These are phyloP conservation scores for Ptilonorhynchus violaceus DNA, from an alignment of 2,113 vertebrate species.

Conservation along the genomic window DNA sequence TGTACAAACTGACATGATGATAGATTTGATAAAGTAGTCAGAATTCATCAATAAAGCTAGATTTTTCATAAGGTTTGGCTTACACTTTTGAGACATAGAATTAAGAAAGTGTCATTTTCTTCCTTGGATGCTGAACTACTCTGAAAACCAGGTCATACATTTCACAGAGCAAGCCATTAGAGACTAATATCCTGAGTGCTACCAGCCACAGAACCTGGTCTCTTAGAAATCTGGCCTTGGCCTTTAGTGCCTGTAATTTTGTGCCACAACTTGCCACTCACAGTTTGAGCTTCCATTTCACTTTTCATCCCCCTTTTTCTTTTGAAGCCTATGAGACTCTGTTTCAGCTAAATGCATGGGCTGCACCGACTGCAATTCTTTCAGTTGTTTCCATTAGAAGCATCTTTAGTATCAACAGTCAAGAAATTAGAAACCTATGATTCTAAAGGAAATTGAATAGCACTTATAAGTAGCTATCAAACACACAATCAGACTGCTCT, in stretches of 20 bases:
- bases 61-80: background rate
- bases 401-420: background rate
- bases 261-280: background rate
- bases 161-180: background rate
- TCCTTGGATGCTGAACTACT: background rate
- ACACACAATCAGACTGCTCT: background rate
- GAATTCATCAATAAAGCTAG: background rate
- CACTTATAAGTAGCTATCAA: background rate
- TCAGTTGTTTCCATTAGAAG: background rate
- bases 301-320: background rate
- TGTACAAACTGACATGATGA: background rate
- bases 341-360: background rate
- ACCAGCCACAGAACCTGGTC: background rate
- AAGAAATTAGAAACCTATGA: background rate
- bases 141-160: background rate
- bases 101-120: background rate
- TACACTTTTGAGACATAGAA: background rate
- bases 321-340: background rate
- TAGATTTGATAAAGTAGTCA: background rate
- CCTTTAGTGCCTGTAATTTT: background rate
- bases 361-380: background rate
- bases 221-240: background rate
- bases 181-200: background rate
- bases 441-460: background rate
- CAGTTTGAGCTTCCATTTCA: background rate